These are phyloP conservation scores for Garrulus glandarius DNA, from an alignment of 2,797 vertebrate species.

Conservation along the genomic window DNA sequence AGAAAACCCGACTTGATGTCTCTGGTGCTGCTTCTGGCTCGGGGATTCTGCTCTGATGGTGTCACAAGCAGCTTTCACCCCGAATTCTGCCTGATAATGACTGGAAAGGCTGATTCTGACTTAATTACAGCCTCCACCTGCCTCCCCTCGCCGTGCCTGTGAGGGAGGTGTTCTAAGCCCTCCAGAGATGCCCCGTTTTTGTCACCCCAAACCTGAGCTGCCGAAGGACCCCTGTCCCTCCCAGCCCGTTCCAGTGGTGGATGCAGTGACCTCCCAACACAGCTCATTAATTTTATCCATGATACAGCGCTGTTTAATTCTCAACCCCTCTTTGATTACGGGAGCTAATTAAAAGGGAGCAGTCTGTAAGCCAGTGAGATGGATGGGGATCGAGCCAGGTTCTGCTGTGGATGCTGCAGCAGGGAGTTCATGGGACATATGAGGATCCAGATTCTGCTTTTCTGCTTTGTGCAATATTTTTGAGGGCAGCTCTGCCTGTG, in stretches of 20 bases:
- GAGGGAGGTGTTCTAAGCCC: neutral
- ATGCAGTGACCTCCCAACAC: neutral
- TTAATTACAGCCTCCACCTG: neutral
- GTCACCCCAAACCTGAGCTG: neutral
- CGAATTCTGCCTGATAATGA: neutral
- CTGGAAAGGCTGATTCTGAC: neutral
- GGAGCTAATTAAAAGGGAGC: conserved; percentile 36
- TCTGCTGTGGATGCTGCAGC: neutral
- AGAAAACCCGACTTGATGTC: neutral
- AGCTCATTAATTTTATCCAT: neutral
- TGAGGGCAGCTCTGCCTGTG: neutral
- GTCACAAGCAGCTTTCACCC: neutral
- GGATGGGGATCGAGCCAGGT: neutral
- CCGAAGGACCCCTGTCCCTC: neutral
- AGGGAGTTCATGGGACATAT: neutral
- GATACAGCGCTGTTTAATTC: neutral
- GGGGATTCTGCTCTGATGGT: neutral
- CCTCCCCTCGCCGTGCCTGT: neutral
- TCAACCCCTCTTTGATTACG: neutral
- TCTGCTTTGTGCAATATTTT: neutral
- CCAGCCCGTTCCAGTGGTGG: neutral
- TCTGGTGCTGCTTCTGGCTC: neutral
- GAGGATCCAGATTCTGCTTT: neutral
- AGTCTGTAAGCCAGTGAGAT: neutral
- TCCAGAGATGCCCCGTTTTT: neutral